These are phyloP conservation scores for Drosophila triauraria DNA, from an alignment of 1,140 invertebrate species.

Conservation along the genomic window DNA sequence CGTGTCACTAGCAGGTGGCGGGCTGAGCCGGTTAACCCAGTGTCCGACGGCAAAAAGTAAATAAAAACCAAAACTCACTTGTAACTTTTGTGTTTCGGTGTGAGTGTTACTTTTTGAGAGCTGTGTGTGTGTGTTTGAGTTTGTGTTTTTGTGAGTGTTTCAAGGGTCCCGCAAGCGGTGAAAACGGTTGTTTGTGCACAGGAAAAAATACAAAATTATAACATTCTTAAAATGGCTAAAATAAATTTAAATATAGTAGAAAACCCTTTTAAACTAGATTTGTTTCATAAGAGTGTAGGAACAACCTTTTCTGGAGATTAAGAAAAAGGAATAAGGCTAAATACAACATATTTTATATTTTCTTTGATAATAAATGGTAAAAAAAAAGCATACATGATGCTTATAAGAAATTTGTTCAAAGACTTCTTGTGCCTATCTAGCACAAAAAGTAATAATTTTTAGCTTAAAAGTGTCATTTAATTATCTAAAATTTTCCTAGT, in stretches of 20 bases:
- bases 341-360: no score
- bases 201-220: neutral
- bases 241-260: no score
- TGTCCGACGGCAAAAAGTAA: conserved; percentile 40
- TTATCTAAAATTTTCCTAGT: neutral
- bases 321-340: rapidly evolving
- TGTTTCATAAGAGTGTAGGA: neutral
- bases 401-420: no score
- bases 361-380: no score
- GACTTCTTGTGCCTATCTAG: neutral
- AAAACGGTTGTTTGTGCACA: conserved; percentile 32
- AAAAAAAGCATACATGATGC: no score
- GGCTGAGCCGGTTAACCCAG: conserved; percentile 44
- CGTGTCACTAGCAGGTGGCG: conserved; percentile 48
- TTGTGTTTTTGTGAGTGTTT: conserved; percentile 42
- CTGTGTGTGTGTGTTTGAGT: conserved; percentile 13
- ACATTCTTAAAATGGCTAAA: no score
- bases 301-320: neutral
- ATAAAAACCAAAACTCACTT: conserved; percentile 30
- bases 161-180: conserved; percentile 33
- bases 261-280: no score
- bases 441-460: neutral
- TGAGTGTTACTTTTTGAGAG: conserved; percentile 17
- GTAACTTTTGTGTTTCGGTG: conserved; percentile 19
- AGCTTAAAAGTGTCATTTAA: no score